phyloP scores from a whole-genome alignment of 2,888 invertebrate genomes.

The Cerceris rybyensis region DNA sequence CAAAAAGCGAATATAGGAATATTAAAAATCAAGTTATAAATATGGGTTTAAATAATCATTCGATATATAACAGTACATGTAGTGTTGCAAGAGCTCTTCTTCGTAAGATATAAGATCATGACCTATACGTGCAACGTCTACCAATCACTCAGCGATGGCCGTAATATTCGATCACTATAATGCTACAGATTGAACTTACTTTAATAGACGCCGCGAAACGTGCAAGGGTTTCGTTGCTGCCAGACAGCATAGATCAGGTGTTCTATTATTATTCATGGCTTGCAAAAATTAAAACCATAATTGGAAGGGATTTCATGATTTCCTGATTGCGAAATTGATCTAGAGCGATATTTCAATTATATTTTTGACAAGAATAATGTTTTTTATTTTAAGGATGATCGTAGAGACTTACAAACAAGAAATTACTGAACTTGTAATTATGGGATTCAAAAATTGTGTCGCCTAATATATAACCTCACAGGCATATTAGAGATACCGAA shows the following conservation, averaged over 20 bases:
- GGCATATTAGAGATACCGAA: too few relatives aligned
- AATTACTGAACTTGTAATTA: too few relatives aligned
- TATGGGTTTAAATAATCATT: too few relatives aligned
- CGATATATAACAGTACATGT: too few relatives aligned
- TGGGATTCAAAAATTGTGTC: too few relatives aligned
- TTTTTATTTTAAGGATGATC: too few relatives aligned
- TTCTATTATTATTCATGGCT: constrained; percentile 44
- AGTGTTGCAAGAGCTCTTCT: too few relatives aligned
- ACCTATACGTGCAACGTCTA: background rate
- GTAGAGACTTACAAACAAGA: too few relatives aligned
- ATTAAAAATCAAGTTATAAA: too few relatives aligned
- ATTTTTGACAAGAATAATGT: background rate
- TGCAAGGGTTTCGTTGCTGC: constrained; percentile 15
- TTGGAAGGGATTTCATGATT: constrained; percentile 11
- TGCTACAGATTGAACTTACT: constrained; percentile 16
- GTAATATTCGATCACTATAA: constrained; percentile 2
- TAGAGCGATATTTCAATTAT: background rate
- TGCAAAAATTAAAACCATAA: constrained; percentile 6
- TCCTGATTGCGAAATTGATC: constrained; percentile 1
- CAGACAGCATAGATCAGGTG: constrained; percentile 30
- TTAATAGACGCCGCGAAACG: constrained; percentile 27
- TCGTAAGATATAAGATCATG: background rate
- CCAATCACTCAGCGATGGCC: constrained; percentile 5
- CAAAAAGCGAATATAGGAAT: too few relatives aligned
- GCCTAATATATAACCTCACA: too few relatives aligned